Evolutionary conservation across 2,797 vertebrate species (phyloP).

Genomic region (Diglossa cyanea): DNA sequence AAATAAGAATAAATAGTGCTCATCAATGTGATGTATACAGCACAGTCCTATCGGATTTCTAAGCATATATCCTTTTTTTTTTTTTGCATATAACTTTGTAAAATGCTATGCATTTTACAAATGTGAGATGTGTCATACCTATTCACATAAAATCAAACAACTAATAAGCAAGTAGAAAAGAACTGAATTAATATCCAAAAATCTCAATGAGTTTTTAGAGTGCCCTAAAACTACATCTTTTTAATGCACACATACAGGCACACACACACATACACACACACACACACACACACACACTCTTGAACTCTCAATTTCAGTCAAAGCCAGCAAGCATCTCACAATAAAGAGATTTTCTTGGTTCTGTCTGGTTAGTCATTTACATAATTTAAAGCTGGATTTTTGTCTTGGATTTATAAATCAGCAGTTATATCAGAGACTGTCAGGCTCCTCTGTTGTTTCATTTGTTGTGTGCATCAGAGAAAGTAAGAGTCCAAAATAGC

Average conservation of each 20-base stretch:
- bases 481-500: neutral
- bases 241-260: neutral
- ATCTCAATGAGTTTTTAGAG: neutral
- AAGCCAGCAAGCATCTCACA: neutral
- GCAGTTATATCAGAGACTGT: neutral
- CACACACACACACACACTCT: accelerated
- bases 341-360: neutral
- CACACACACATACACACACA: neutral
- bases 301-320: neutral
- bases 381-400: neutral
- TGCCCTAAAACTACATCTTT: neutral
- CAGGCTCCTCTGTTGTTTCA: neutral
- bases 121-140: neutral
- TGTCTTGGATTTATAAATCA: neutral
- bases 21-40: neutral
- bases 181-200: neutral
- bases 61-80: neutral
- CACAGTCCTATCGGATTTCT: neutral
- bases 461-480: neutral
- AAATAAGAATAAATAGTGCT: neutral
- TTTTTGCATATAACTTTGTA: neutral
- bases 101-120: neutral
- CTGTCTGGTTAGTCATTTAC: neutral
- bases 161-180: neutral
- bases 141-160: neutral